Base-by-base conservation (phyloP, 1,140 invertebrate species). In the Metaphire vulgaris region DNA sequence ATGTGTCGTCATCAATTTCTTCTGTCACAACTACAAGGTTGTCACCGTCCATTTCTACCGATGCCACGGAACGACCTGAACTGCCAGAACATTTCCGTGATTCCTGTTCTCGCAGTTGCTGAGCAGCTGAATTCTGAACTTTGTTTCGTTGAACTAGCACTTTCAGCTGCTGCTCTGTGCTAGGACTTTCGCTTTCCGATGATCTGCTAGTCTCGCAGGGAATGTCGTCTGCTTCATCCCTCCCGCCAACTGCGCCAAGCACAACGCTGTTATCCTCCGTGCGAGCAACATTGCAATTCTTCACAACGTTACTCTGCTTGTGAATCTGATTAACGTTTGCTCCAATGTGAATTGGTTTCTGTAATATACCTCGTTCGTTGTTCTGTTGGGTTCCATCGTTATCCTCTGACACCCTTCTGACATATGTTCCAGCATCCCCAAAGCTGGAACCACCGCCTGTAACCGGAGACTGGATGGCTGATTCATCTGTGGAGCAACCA, bases 11-110 rank as follows among this genome's bases (percentile, higher is more conserved):
- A 33, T 76, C 74, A 26, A 74, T 56, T 64, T 84, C 82, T 72
- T 86, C 84, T 26, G 84, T 83, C 1, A 83, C 81, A 28, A 86
- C 81, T 30, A 83, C 81, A n/a, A 86, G 77, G 69, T 82, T 84
- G 74, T 86, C 85, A 30, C 83, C 85, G 15, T 85, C 81, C 81
- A 86, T 85, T 77, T 85, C 83, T 65, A 86, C 84, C 74, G 83
- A 84, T 28, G 77, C 65, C 0, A 85, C 79, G 12, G 83, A 75
- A 12, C 69, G 72, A 74, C 72, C 74, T 2, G 79, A 77, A 74
- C 77, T 73, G 6, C 67, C 30, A 6, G 67, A 69, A 26, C 67
- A 31, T 26, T 69, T 69, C 2, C 67, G n/a, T 31, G 30, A 31
- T 26, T 69, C 67, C 6, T 56, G 41, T 21, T 56, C 41, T 56